Evolutionary conservation across 2,113 vertebrate genomes (phyloP).

Genomic region (Tiliqua scincoides): DNA sequence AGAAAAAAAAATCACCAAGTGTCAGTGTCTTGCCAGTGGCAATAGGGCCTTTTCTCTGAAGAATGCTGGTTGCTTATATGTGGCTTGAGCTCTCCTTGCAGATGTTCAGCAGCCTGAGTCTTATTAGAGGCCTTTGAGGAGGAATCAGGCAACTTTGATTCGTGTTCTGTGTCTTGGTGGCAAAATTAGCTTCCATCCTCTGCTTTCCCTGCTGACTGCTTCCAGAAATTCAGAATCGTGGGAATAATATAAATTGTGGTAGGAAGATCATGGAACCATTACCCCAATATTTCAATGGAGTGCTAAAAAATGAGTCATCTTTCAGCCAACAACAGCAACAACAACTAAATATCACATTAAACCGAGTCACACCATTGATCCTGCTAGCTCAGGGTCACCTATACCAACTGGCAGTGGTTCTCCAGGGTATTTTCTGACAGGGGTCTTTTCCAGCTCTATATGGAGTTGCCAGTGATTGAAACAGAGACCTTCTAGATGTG

Average conservation of each 20-base stretch:
- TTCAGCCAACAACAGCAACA: no score
- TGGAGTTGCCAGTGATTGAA: no score
- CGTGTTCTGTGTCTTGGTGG: not conserved
- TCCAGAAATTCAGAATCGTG: not conserved
- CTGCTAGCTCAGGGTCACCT: no score
- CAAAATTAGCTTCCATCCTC: no score
- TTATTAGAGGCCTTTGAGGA: not conserved
- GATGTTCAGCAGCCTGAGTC: not conserved
- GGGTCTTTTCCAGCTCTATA: no score
- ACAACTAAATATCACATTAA: no score
- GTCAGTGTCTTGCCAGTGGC: not conserved
- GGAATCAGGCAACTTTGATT: not conserved
- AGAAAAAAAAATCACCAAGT: not conserved
- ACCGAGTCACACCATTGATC: no score
- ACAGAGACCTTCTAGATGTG: no score
- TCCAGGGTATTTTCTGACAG: no score
- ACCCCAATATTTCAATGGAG: not conserved
- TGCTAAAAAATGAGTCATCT: not conserved
- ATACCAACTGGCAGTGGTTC: no score
- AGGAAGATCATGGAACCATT: not conserved
- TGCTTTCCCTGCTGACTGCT: not conserved
- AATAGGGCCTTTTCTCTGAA: not conserved
- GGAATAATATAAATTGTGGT: not conserved
- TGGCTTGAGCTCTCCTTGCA: not conserved
- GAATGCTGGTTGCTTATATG: not conserved